Evolutionary conservation across 2,797 vertebrate species (phyloP).

Genomic region (Silurus aristotelis): DNA sequence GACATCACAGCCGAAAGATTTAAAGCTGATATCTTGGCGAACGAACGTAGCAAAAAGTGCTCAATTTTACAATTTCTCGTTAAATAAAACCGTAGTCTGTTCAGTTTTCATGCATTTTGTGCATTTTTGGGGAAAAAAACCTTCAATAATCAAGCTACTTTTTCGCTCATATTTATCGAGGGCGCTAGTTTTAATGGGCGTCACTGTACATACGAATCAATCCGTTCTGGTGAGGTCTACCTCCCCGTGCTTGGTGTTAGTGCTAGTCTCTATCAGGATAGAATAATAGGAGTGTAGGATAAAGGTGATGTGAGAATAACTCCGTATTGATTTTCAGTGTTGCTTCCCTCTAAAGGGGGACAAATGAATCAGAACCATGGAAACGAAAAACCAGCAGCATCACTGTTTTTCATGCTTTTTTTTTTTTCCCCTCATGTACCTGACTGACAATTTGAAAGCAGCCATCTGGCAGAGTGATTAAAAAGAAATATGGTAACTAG

Average conservation of each 20-base stretch:
- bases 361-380: neutral
- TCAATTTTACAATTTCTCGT: no score
- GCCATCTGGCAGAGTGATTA: slow-evolving; percentile 7
- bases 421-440: neutral
- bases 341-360: neutral
- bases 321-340: neutral
- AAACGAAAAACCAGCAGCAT: neutral
- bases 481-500: slow-evolving; percentile 16
- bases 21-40: no score
- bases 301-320: neutral
- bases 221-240: neutral
- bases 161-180: no score
- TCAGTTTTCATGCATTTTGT: no score
- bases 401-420: neutral
- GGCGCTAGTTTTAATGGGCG: no score
- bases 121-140: no score
- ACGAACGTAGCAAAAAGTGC: no score
- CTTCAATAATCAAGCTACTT: no score
- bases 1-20: no score
- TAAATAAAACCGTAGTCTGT: no score
- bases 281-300: neutral
- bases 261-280: neutral
- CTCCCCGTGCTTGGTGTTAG: neutral
- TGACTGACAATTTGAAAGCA: neutral
- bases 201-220: neutral